Evolutionary conservation across 2,797 vertebrate genomes (phyloP).

Genomic region (Microctenopoma stevenorrisi): DNA sequence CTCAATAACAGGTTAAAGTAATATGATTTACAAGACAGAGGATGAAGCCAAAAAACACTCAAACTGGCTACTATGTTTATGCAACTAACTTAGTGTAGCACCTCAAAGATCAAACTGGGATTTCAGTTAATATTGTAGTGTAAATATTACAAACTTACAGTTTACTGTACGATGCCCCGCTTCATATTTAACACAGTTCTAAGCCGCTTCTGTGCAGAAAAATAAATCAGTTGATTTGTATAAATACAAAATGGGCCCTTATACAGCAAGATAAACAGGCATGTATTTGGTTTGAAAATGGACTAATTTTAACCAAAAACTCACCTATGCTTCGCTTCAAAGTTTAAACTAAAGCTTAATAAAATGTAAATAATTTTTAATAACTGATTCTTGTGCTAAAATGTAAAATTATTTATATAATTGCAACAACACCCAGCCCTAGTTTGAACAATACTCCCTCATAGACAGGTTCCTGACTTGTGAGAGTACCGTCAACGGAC

Average conservation of each 20-base stretch:
- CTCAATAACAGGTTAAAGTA: not conserved
- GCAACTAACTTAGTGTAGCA: slow-evolving; percentile 4
- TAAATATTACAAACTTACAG: slow-evolving; percentile 13
- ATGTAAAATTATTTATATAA: not conserved
- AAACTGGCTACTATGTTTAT: not conserved
- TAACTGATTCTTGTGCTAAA: not conserved
- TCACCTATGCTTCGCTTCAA: slow-evolving; percentile 17
- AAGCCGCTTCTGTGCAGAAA: slow-evolving; percentile 3
- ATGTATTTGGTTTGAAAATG: slow-evolving; percentile 10
- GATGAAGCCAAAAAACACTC: not conserved
- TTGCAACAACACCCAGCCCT: not conserved
- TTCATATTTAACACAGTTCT: not conserved
- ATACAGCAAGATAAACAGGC: slow-evolving; percentile 3
- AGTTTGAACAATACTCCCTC: not conserved
- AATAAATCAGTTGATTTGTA: not conserved
- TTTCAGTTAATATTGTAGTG: slow-evolving; percentile 25
- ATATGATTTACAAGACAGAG: slow-evolving; percentile 21
- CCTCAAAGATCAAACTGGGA: slow-evolving; percentile 2
- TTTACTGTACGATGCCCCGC: not conserved
- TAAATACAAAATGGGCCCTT: slow-evolving; percentile 1
- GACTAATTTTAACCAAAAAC: slow-evolving; percentile 14
- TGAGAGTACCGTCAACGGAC: not conserved
- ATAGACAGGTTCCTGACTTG: not conserved
- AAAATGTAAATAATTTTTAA: not conserved
- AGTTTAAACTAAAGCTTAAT: slow-evolving; percentile 17